These are phyloP conservation scores for Macrobrachium nipponense DNA, from an alignment of 1,140 invertebrate species.

Conservation along the genomic window DNA sequence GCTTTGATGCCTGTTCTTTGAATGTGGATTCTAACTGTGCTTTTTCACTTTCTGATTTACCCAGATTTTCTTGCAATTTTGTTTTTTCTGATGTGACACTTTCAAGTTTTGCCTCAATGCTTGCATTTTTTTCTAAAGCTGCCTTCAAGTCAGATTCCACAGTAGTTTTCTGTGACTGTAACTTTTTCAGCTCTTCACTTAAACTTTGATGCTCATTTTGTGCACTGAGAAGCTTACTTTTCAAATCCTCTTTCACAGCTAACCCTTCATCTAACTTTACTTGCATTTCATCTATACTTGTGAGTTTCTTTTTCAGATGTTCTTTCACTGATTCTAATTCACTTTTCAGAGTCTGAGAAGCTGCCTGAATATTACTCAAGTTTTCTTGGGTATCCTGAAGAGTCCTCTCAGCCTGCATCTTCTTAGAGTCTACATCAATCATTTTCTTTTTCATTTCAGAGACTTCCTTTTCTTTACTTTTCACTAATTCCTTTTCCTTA, in stretches of 20 bases:
- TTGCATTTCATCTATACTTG: slow-evolving; percentile 43
- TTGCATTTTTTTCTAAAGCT: slow-evolving; percentile 17
- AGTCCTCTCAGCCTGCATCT: slow-evolving; percentile 28
- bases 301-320: slow-evolving; percentile 37
- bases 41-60: slow-evolving; percentile 21
- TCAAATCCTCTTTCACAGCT: slow-evolving; percentile 36
- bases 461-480: slow-evolving; percentile 36
- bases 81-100: slow-evolving; percentile 39
- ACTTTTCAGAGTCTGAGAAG: slow-evolving; percentile 34
- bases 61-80: slow-evolving; percentile 22
- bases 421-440: slow-evolving; percentile 35
- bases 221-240: slow-evolving; percentile 11
- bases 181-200: slow-evolving; percentile 16
- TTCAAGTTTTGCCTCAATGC: slow-evolving; percentile 27
- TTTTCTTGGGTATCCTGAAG: slow-evolving; percentile 44
- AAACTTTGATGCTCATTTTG: slow-evolving; percentile 12
- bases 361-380: slow-evolving; percentile 31
- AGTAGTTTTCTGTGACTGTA: slow-evolving; percentile 25
- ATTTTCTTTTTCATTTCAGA: slow-evolving; percentile 35
- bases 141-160: slow-evolving; percentile 42
- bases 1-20: slow-evolving; percentile 36
- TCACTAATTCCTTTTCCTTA: slow-evolving; percentile 29
- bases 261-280: slow-evolving; percentile 33
- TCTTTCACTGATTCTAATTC: slow-evolving; percentile 52
- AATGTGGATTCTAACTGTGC: slow-evolving; percentile 20